Percentiles rank a stretch among this genome's conserved stretches.
Conservation (phyloP, 2,113 vertebrate species). For the Solea senegalensis region DNA sequence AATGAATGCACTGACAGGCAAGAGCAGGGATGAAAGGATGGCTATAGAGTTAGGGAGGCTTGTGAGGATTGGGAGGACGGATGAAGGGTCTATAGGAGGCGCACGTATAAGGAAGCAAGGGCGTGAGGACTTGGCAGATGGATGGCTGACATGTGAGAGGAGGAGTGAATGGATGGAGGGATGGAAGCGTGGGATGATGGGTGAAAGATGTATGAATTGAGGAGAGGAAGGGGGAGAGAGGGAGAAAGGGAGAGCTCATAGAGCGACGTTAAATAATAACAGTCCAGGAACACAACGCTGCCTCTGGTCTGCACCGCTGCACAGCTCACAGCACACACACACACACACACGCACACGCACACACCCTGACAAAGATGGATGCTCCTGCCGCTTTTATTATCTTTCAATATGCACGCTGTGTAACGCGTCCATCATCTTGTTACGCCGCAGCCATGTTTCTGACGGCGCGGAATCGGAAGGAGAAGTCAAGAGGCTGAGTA, state of each 20-base stretch:
- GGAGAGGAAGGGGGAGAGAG: not conserved
- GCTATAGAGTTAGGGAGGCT: not conserved
- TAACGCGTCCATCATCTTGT: conserved; percentile 61
- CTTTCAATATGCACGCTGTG: conserved; percentile 55
- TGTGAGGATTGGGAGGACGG: not conserved
- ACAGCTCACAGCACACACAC: not conserved
- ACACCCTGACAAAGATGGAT: conserved; percentile 53
- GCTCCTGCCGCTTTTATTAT: conserved; percentile 57
- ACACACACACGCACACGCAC: conserved; percentile 1
- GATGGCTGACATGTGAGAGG: not conserved
- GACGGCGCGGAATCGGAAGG: conserved; percentile 38
- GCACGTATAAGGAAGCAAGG: not conserved
- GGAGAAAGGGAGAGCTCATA: not conserved
- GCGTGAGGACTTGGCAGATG: not conserved
- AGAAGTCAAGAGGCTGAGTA: conserved; percentile 41
- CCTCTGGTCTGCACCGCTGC: conserved; percentile 7
- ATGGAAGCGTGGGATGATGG: not conserved
- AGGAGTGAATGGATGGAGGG: conserved; percentile 5
- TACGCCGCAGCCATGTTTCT: conserved; percentile 51
- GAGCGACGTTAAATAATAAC: not conserved
- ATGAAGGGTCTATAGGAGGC: not conserved
- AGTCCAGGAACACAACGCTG: conserved; percentile 14
- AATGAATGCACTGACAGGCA: no score
- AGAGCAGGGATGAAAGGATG: no score
- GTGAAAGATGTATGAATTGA: not conserved